Conservation (phyloP, 2,888 invertebrate species). For the Drosophila prolongata region DNA sequence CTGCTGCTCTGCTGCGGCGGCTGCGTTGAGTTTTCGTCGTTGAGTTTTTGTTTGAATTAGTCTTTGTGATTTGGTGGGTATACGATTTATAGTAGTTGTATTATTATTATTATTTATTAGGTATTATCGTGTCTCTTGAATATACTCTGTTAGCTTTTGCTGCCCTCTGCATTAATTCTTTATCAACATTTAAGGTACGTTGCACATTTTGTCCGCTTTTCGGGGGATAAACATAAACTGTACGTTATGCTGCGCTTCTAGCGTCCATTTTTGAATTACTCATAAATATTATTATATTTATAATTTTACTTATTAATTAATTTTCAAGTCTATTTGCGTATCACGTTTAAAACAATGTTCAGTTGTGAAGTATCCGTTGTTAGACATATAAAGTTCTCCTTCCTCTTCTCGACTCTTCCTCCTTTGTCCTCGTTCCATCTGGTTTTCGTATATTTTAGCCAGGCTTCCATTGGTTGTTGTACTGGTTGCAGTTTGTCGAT, state of each 20-base stretch:
- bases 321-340: conserved; percentile 80
- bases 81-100: conserved; percentile 46
- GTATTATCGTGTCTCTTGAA: conserved; percentile 57
- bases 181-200: conserved; percentile 68
- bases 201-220: conserved; percentile 76
- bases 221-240: conserved; percentile 74
- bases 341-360: conserved; percentile 80
- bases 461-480: conserved; percentile 47
- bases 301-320: conserved; percentile 78
- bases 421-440: conserved; percentile 34
- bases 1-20: conserved; percentile 55
- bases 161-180: conserved; percentile 27
- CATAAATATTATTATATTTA: conserved; percentile 72
- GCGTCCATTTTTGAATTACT: conserved; percentile 69
- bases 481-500: conserved; percentile 47
- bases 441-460: conserved; percentile 39
- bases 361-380: conserved; percentile 73
- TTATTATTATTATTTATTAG: conserved; percentile 27
- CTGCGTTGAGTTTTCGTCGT: conserved; percentile 44
- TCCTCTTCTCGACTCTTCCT: conserved; percentile 31
- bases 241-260: conserved; percentile 77
- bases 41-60: conserved; percentile 67
- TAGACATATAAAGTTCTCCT: conserved; percentile 59
- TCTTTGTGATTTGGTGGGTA: conserved; percentile 79
- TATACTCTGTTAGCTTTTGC: conserved; percentile 29